Percentiles rank a stretch among this genome's conserved stretches.
These are phyloP conservation scores for Tribolium madens DNA, from an alignment of 1,140 invertebrate genomes.

Conservation along the genomic window DNA sequence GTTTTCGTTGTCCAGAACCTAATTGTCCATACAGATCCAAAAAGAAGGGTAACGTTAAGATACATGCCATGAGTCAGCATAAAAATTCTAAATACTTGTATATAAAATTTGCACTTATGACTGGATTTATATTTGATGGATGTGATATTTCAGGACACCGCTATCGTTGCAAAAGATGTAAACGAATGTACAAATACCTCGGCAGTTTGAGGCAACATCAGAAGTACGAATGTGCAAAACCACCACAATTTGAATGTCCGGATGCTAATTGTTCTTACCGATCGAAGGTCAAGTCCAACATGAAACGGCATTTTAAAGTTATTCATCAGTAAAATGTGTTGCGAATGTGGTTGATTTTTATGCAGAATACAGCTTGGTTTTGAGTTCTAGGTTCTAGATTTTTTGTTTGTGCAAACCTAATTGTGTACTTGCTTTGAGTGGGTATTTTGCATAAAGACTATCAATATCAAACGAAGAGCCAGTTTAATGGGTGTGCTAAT, in stretches of 20 bases:
- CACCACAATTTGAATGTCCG: conserved; percentile 13
- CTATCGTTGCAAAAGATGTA: conserved; percentile 65
- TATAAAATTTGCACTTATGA: background rate
- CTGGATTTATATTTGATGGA: background rate
- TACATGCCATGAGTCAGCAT: conserved; percentile 2
- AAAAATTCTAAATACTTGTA: conserved; percentile 3
- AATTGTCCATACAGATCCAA: conserved; percentile 21
- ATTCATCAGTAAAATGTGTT: background rate
- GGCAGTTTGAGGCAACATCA: conserved; percentile 59
- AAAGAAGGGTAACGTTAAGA: conserved; percentile 21
- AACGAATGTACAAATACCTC: conserved; percentile 69
- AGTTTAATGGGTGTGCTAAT: too few relatives aligned
- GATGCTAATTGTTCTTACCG: background rate
- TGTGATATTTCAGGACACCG: background rate
- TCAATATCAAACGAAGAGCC: too few relatives aligned
- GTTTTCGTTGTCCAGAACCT: conserved; percentile 65
- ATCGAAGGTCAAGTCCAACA: background rate
- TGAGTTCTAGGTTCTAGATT: too few relatives aligned
- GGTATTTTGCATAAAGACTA: too few relatives aligned
- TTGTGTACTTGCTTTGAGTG: too few relatives aligned
- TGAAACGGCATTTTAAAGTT: background rate
- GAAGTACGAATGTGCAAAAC: conserved; percentile 66
- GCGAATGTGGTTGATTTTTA: background rate
- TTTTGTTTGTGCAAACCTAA: too few relatives aligned
- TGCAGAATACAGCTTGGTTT: background rate